Conservation (phyloP, 1,140 invertebrate species). For the Propsilocerus akamusi region DNA sequence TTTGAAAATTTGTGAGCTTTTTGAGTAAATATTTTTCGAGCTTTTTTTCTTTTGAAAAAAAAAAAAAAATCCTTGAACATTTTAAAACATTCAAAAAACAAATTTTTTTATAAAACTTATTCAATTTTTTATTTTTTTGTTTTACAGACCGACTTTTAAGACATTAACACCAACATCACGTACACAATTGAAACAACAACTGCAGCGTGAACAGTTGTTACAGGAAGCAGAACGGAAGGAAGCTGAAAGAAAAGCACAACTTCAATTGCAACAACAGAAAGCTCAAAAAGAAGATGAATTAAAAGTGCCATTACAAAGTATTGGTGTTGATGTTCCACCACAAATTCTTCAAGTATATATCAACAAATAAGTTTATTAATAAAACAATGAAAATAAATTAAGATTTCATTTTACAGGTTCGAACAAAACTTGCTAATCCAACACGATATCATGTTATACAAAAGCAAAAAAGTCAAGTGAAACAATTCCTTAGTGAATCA, state of each 20-base stretch:
- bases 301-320: constrained; percentile 32
- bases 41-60: neutral
- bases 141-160: constrained; percentile 57
- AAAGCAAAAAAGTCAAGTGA: constrained; percentile 74
- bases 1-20: too few relatives aligned
- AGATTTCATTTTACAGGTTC: constrained; percentile 33
- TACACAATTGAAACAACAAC: constrained; percentile 67
- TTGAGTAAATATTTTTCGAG: neutral
- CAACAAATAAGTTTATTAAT: constrained; percentile 9
- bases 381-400: constrained; percentile 5
- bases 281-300: constrained; percentile 26
- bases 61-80: too few relatives aligned
- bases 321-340: constrained; percentile 52
- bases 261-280: constrained; percentile 13
- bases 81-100: too few relatives aligned
- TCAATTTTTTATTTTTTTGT: constrained; percentile 10
- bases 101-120: too few relatives aligned
- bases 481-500: constrained; percentile 64
- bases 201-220: constrained; percentile 68
- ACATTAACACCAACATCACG: constrained; percentile 59
- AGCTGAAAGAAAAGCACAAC: constrained; percentile 21
- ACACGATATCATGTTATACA: constrained; percentile 81
- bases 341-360: constrained; percentile 70
- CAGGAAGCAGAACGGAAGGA: constrained; percentile 45
- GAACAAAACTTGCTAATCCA: constrained; percentile 73